Evolutionary conservation across 2,113 vertebrate genomes (phyloP).

Genomic region (Sinosuthora webbiana): DNA sequence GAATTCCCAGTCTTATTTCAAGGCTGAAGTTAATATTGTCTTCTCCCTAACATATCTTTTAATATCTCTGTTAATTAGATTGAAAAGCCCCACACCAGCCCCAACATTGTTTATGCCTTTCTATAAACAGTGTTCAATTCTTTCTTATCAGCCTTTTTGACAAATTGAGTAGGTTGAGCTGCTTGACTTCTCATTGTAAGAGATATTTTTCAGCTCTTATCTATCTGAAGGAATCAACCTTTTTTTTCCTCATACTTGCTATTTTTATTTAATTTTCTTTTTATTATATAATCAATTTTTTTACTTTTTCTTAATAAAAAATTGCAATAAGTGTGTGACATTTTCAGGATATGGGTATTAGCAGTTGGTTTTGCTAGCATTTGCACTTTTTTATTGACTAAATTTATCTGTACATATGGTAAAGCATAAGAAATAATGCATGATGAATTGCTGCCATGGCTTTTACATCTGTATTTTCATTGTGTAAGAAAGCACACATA

Average conservation of each 20-base stretch:
- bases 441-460: background rate
- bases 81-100: background rate
- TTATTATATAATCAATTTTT: background rate
- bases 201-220: background rate
- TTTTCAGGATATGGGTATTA: background rate
- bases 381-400: background rate
- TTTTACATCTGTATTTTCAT: background rate
- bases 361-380: background rate
- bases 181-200: background rate
- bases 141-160: background rate
- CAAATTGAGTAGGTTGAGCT: background rate
- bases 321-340: background rate
- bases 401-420: background rate
- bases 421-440: background rate
- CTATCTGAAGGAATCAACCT: background rate
- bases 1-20: background rate
- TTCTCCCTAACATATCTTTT: background rate
- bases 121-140: background rate
- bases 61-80: background rate
- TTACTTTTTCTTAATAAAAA: background rate
- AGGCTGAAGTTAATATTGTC: background rate
- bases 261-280: background rate
- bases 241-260: background rate
- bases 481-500: background rate
- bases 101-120: background rate